Percentiles rank a stretch among this genome's conserved stretches.
phyloP scores from a whole-genome alignment of 2,113 vertebrate species.

The Emydocephalus ijimae region DNA sequence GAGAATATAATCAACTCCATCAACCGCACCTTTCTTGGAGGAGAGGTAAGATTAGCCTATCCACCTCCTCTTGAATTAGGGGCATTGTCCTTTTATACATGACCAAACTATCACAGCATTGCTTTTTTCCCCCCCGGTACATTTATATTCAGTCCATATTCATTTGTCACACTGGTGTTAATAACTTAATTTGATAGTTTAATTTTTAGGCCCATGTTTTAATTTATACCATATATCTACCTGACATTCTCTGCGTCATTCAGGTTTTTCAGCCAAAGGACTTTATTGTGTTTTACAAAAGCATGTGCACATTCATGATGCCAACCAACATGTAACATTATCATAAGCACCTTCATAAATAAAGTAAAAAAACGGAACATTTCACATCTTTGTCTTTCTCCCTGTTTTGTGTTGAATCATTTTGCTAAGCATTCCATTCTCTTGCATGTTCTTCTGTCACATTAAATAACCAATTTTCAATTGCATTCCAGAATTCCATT shows the following conservation, averaged over 20 bases:
- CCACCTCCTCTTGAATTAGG: background rate
- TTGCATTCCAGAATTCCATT: background rate
- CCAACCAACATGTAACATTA: background rate
- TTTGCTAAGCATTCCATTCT: background rate
- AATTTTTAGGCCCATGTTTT: background rate
- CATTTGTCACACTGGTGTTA: background rate
- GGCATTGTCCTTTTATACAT: background rate
- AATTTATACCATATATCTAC: background rate
- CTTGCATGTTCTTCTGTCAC: background rate
- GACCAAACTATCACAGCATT: background rate
- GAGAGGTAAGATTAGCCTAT: background rate
- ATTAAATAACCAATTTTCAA: background rate
- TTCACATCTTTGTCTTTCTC: background rate
- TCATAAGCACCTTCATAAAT: background rate
- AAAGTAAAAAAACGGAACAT: background rate
- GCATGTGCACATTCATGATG: background rate
- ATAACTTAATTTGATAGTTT: background rate
- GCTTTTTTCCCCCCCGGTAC: background rate
- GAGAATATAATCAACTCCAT: background rate
- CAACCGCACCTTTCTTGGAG: background rate
- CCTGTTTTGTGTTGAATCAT: background rate
- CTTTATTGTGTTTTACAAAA: background rate
- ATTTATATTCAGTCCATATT: background rate
- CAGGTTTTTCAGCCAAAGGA: background rate
- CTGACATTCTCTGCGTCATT: background rate